These are phyloP conservation scores for Amorpha juglandis DNA, from an alignment of 2,888 invertebrate species.

Conservation along the genomic window DNA sequence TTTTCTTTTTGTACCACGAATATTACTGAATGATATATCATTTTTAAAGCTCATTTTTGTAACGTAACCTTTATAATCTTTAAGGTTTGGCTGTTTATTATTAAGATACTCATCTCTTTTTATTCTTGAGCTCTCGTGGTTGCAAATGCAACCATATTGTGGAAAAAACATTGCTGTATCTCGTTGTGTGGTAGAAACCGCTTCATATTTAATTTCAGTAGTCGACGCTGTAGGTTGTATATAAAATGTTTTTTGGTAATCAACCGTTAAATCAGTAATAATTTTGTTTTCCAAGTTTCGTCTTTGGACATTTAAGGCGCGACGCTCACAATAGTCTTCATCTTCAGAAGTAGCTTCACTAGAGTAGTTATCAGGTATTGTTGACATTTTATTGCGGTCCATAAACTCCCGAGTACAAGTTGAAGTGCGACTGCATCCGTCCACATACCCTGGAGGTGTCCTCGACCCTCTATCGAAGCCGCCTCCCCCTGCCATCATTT, in stretches of 20 bases:
- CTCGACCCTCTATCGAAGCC: conserved; percentile 52
- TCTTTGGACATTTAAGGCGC: conserved; percentile 60
- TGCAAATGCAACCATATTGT: conserved; percentile 10
- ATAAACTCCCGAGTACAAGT: conserved; percentile 73
- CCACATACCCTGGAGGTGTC: conserved; percentile 74
- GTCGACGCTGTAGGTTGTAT: background rate
- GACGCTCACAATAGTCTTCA: conserved; percentile 74
- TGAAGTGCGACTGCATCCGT: conserved; percentile 74
- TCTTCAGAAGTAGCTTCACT: conserved; percentile 45
- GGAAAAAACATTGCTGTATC: background rate
- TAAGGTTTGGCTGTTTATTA: background rate
- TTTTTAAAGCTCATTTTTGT: background rate
- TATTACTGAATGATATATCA: background rate
- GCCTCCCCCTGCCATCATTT: conserved; percentile 45
- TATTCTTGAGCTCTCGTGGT: background rate
- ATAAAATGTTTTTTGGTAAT: conserved; percentile 11
- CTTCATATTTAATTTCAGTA: background rate
- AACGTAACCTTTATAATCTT: background rate
- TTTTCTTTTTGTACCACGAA: background rate
- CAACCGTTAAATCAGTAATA: background rate
- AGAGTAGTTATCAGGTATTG: conserved; percentile 36
- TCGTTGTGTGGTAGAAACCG: conserved; percentile 27
- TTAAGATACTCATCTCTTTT: background rate
- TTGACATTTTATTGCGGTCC: conserved; percentile 65
- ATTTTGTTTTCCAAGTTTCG: conserved; percentile 48